Evolutionary conservation across 2,113 vertebrate species (phyloP), one percentile per base, ranked within the genome.

Genomic region (Microcebus murinus): DNA sequence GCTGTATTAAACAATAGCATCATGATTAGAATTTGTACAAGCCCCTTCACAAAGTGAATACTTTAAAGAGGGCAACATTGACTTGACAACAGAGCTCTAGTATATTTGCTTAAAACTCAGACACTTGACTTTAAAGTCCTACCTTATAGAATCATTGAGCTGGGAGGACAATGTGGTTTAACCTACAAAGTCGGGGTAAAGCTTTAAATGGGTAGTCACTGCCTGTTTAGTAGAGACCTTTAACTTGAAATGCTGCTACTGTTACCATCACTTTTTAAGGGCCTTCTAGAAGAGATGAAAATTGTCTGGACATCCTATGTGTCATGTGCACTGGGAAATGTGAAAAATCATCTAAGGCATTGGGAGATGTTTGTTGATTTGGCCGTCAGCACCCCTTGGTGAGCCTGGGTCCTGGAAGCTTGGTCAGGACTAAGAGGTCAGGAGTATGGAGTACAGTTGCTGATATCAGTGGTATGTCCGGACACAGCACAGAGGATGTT

Each of bases 101-200:
- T 85, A n/a, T 20, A 20, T 34, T 95, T 65, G 23, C 55, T 80
- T 39, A 76, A 81, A 87, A 55, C 42, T 93, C 76, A 93, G 89
- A 83, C 48, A 80, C 9, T 68, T 11, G 70, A 87, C 55, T 90
- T 95, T 23, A 39, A 39, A 48, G 34, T 76, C 67, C 42, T 25
- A 57, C 18, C 18, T 50, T 31, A 65, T 10, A 34, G 13, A 87
- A 85, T 21, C 4, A 2, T 3, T 80, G 87, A 86, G 18, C 20
- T 71, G 11, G 36, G 59, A 20, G 31, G 45, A 90, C 31, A n/a
- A 52, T 81, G 6, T 65, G 39, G n/a, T 81, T 87, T 65, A 86
- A 18, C 5, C 25, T 48, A 85, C 25, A 85, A 45, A 74, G 71
- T 1, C 70, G 39, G 36, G 48, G 83, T 27, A 36, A 92, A 86